Evolutionary conservation across 2,888 invertebrate genomes (phyloP), one percentile per base, ranked within the genome.

Genomic region (Zygaena filipendulae): DNA sequence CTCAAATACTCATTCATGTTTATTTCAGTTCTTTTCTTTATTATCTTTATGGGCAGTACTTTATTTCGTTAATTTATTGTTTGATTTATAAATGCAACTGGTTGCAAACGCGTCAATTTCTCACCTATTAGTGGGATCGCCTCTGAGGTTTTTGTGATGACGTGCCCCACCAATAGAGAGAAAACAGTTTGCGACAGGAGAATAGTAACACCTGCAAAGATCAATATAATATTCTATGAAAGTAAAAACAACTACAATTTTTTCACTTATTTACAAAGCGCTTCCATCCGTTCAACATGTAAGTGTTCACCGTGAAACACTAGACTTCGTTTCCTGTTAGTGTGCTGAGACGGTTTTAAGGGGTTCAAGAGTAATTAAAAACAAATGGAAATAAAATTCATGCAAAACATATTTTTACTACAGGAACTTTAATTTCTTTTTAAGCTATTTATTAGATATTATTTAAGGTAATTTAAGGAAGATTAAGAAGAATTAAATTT

Each of bases 181-280:
- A 98, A 97, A 84, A 97, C 97, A 82, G 96, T 97, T 87, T 97
- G 92, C 67, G 97, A 97, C 84, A 98, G 92, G 82, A 97, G 91
- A 83, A 97, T 96, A 83, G 96, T 97, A 81, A 97, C 94, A 89
- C 95, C 96, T 97, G 94, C 77, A 91, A 91, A 89, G 85, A 84
- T 70, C 56, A 74, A 75, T 83, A 82, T 84, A 55, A 53, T 47
- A 51, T 49, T 59, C 70, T 64, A 64, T 71, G 53, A 63, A 59
- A 64, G 68, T n/a, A n/a, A n/a, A n/a, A n/a, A n/a, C n/a, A 58
- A 42, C 59, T 62, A 57, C 52, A 38, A 45, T 45, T 54, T 51
- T 57, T 54, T 59, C 49, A 50, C n/a, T n/a, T n/a, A n/a, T n/a
- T n/a, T n/a, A 60, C 52, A 51, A 35, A 29, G 19, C 34, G 36